phyloP scores from a whole-genome alignment of 2,797 vertebrate genomes.

The Tamandua tetradactyla region DNA sequence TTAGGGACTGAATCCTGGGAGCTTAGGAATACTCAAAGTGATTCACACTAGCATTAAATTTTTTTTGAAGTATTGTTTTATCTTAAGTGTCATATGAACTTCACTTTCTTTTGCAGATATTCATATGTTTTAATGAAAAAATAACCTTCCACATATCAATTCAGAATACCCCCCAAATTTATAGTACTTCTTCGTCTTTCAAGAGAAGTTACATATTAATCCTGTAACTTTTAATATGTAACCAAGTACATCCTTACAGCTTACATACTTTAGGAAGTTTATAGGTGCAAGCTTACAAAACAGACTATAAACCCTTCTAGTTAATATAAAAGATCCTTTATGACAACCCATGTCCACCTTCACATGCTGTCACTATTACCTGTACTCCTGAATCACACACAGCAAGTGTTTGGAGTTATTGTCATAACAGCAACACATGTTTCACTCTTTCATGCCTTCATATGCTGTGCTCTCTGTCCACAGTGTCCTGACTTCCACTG shows the following conservation, averaged over 20 bases:
- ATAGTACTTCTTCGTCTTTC: neutral
- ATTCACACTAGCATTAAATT: neutral
- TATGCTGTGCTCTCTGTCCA: fast-evolving
- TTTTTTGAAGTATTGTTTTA: neutral
- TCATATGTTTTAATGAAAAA: neutral
- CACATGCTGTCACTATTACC: neutral
- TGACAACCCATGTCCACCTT: neutral
- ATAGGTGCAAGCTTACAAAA: neutral
- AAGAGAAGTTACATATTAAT: neutral
- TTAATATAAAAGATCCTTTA: neutral
- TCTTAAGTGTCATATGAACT: neutral
- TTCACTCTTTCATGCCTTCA: neutral
- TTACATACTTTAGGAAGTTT: neutral
- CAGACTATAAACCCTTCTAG: neutral
- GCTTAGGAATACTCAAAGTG: neutral
- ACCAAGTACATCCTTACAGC: neutral
- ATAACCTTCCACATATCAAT: neutral
- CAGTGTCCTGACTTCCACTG: neutral
- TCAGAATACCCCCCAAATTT: neutral
- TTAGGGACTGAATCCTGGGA: neutral
- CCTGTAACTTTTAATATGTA: neutral
- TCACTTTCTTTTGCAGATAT: neutral
- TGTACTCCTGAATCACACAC: neutral
- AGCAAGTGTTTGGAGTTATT: neutral
- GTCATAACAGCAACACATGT: neutral